Evolutionary conservation across 1,140 invertebrate species (phyloP), one percentile per base, ranked within the genome.

Genomic region (Bombyx mori): DNA sequence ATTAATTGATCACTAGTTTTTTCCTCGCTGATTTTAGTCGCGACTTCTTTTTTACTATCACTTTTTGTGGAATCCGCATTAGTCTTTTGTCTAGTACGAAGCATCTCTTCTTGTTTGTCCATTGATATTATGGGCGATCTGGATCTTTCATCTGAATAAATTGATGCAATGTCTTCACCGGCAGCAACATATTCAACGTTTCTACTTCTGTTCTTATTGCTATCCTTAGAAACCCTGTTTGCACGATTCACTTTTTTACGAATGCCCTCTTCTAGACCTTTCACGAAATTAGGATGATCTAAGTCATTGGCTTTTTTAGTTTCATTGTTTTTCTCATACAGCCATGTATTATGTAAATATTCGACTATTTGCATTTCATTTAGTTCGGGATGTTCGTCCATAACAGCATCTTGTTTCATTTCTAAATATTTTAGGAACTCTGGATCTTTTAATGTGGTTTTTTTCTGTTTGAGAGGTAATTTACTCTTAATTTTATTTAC

Each of bases 351-450:
- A 26, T 86, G 83, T 44, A 90, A 73, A 75, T 90, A 90, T 45
- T 71, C 74, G 35, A 79, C 78, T 10, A 90, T 88, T 57, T 90
- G 86, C 0, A 79, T 71, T 62, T 89, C 77, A 3, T 75, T 79
- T 9, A 89, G 75, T 56, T 90, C 79, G 6, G 90, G 89, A 74
- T 90, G 72, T 65, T 89, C 79, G 53, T 89, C 88, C 53, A 86
- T 79, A 7, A 90, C 55, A 8, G 73, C 67, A 71, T 90, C 88
- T 70, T 83, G 89, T 63, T 83, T 84, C 3, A 89, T 59, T 62
- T 90, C 86, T 22, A 89, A 71, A 78, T 90, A 91, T 48, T 89
- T 76, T 46, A 90, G 71, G 63, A 91, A 91, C 18, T 89, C 79
- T 0, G 81, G 76, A 58, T 88, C 71, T 8, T 80, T 65, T 44